These are phyloP conservation scores for Cyclophora punctaria DNA, from an alignment of 2,888 invertebrate genomes.

Conservation along the genomic window DNA sequence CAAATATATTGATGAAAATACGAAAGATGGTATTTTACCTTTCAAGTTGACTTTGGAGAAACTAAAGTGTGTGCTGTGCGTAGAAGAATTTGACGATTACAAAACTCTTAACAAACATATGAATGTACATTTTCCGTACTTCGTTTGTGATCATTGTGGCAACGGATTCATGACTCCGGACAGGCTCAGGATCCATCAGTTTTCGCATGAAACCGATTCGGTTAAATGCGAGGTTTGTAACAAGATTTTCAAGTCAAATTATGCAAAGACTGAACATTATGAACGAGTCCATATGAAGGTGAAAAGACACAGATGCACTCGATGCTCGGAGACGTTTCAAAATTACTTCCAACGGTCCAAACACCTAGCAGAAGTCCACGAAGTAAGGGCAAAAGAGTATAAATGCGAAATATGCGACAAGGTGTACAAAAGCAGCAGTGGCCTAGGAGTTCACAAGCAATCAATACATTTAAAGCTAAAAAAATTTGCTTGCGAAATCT, in stretches of 20 bases:
- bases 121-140: constrained; percentile 63
- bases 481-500: constrained; percentile 59
- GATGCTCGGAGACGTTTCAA: constrained; percentile 53
- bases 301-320: constrained; percentile 56
- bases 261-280: constrained; percentile 61
- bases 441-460: constrained; percentile 49
- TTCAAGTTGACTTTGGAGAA: constrained; percentile 42
- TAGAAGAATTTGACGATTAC: constrained; percentile 44
- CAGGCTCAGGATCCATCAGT: constrained; percentile 48
- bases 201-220: constrained; percentile 53
- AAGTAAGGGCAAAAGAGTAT: constrained; percentile 56
- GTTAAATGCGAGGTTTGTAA: constrained; percentile 62
- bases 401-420: constrained; percentile 56
- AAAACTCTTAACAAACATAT: constrained; percentile 63
- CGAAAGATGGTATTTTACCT: constrained; percentile 48
- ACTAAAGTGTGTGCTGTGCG: constrained; percentile 50
- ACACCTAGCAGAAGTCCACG: constrained; percentile 50
- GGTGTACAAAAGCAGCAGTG: constrained; percentile 55
- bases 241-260: constrained; percentile 64
- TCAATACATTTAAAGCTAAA: constrained; percentile 64
- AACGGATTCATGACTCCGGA: constrained; percentile 58
- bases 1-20: constrained; percentile 36
- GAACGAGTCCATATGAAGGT: constrained; percentile 66
- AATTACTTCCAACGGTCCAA: constrained; percentile 65
- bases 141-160: constrained; percentile 63